phyloP scores from a whole-genome alignment of 2,113 vertebrate genomes.

The Poicephalus meyeri region DNA sequence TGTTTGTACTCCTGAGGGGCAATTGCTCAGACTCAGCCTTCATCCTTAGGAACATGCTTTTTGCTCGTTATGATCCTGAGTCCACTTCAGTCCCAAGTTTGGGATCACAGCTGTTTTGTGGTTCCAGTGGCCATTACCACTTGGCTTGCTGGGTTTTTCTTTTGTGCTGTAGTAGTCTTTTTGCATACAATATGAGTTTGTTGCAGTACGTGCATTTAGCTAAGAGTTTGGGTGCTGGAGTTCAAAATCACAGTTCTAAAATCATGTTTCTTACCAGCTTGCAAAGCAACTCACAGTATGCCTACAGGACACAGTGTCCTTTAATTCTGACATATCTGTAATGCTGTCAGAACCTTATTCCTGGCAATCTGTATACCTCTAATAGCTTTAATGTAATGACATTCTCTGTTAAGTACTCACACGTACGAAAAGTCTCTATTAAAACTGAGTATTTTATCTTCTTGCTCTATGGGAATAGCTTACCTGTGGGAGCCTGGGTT shows the following conservation, averaged over 20 bases:
- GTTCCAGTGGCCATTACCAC: too few species aligned
- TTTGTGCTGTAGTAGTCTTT: not conserved
- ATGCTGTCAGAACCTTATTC: not conserved
- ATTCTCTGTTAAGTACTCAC: not conserved
- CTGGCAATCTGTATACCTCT: not conserved
- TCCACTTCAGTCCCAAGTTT: not conserved
- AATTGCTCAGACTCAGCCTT: not conserved
- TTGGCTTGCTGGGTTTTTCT: not conserved
- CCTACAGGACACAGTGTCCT: not conserved
- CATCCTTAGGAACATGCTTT: not conserved
- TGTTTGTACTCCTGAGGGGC: not conserved
- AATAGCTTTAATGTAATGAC: not conserved
- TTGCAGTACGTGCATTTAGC: not conserved
- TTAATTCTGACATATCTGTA: not conserved
- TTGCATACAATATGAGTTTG: not conserved
- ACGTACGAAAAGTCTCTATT: accelerated
- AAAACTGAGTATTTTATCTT: not conserved
- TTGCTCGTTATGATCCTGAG: not conserved
- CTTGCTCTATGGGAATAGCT: not conserved
- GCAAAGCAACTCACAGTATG: not conserved
- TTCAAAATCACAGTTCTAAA: not conserved
- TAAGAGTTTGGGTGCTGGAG: not conserved
- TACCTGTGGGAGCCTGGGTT: not conserved
- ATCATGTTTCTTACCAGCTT: accelerated
- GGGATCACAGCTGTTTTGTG: not conserved